Percentiles rank a stretch among this genome's conserved stretches.
These are phyloP conservation scores for Peromyscus maniculatus DNA, from an alignment of 2,113 vertebrate species.

Conservation along the genomic window DNA sequence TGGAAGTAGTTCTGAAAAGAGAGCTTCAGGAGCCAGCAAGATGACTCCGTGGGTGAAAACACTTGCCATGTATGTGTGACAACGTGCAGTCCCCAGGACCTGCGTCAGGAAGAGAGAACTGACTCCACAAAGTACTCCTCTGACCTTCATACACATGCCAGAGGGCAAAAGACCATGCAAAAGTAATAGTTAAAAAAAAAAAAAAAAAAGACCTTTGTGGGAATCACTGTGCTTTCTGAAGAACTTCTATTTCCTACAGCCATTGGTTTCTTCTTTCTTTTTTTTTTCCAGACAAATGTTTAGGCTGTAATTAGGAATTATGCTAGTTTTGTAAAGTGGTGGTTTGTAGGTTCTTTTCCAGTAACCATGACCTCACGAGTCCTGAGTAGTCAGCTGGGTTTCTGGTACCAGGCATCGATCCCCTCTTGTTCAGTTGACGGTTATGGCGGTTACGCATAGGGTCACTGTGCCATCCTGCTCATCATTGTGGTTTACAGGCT, in stretches of 20 bases:
- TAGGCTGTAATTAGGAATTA: not conserved
- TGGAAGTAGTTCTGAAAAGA: not conserved
- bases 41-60: not conserved
- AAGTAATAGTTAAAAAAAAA: not conserved
- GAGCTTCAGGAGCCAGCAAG: not conserved
- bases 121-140: not conserved
- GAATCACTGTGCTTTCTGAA: not conserved
- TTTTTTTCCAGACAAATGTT: no score
- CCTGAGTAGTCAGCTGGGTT: not conserved
- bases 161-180: not conserved
- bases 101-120: not conserved
- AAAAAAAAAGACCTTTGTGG: not conserved
- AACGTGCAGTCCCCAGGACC: not conserved
- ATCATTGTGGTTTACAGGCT: not conserved
- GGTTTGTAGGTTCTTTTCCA: not conserved
- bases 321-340: not conserved
- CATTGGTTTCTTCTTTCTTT: not conserved
- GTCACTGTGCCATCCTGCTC: not conserved
- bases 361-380: not conserved
- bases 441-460: not conserved
- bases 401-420: not conserved
- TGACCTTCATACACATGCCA: not conserved
- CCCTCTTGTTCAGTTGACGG: not conserved
- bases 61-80: no score
- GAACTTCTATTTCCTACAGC: not conserved